Conservation (phyloP, 2,113 vertebrate species). For the Athene cunicularia region DNA sequence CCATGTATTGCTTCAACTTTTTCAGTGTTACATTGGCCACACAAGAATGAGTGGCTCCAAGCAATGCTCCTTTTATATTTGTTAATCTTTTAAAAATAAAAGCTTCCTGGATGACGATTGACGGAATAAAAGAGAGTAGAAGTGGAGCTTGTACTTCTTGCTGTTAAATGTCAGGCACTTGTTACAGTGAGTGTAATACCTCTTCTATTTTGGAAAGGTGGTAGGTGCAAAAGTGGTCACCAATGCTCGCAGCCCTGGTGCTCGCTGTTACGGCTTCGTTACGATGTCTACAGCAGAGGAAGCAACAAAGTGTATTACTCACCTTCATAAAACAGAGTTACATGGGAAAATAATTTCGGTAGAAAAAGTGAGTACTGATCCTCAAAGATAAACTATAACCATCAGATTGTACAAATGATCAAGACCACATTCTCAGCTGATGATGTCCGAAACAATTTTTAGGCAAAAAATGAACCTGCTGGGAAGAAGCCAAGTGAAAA, state of each 20-base stretch:
- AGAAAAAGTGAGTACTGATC: conserved; percentile 83
- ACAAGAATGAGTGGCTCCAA: neutral
- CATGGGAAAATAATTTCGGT: conserved; percentile 97
- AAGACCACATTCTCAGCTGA: neutral
- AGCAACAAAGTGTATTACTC: conserved; percentile 89
- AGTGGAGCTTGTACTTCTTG: neutral
- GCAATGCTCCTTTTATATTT: neutral
- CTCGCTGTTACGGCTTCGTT: conserved; percentile 96
- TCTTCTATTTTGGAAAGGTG: conserved; percentile 77
- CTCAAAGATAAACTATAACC: accelerated
- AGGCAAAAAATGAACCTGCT: conserved; percentile 96
- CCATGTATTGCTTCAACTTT: neutral
- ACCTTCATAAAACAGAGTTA: conserved; percentile 93
- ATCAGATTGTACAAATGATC: neutral
- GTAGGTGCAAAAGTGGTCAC: conserved; percentile 97
- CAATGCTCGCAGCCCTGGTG: conserved; percentile 93
- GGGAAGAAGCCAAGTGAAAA: conserved; percentile 91
- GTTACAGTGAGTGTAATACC: neutral
- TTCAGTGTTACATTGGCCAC: neutral
- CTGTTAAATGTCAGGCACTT: neutral
- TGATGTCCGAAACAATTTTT: conserved; percentile 29
- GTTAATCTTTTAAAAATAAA: neutral
- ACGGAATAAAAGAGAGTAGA: neutral
- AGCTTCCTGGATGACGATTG: neutral
- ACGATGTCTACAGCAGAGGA: conserved; percentile 95